phyloP scores from a whole-genome alignment of 2,797 vertebrate genomes.

The Pelochelys cantorii region DNA sequence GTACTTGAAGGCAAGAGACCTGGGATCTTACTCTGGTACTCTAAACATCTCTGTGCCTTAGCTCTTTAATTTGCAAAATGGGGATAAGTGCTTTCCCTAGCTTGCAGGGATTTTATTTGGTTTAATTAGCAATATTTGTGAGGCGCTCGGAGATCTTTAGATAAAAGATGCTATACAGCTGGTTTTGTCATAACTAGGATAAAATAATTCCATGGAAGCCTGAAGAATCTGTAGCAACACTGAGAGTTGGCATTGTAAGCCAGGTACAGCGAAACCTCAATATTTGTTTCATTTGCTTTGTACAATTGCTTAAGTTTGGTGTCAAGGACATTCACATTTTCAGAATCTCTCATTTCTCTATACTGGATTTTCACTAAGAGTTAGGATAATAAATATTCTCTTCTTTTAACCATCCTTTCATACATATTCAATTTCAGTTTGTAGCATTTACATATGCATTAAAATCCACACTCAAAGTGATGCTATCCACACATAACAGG shows the following conservation, averaged over 20 bases:
- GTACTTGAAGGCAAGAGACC: not conserved
- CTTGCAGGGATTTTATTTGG: constrained; percentile 3
- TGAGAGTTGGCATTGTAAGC: not conserved
- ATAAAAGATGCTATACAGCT: not conserved
- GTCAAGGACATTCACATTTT: not conserved
- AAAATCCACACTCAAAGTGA: constrained; percentile 40
- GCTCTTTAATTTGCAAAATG: not conserved
- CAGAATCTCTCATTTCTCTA: not conserved
- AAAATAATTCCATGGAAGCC: constrained; percentile 9
- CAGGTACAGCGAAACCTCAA: not conserved
- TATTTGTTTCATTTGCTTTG: not conserved
- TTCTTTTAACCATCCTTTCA: constrained; percentile 7
- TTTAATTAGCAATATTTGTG: not conserved
- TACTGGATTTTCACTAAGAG: not conserved
- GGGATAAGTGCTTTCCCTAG: not conserved
- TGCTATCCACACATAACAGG: constrained; percentile 43
- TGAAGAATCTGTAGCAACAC: not conserved
- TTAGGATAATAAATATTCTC: not conserved
- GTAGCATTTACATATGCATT: constrained; percentile 31
- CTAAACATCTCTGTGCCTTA: not conserved
- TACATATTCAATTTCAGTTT: constrained; percentile 41
- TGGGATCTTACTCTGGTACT: not conserved
- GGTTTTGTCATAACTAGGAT: not conserved
- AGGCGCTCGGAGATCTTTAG: constrained; percentile 24
- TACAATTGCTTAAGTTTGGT: not conserved